phyloP scores from a whole-genome alignment of 2,113 vertebrate genomes.

The Paraplagusia blochii region DNA sequence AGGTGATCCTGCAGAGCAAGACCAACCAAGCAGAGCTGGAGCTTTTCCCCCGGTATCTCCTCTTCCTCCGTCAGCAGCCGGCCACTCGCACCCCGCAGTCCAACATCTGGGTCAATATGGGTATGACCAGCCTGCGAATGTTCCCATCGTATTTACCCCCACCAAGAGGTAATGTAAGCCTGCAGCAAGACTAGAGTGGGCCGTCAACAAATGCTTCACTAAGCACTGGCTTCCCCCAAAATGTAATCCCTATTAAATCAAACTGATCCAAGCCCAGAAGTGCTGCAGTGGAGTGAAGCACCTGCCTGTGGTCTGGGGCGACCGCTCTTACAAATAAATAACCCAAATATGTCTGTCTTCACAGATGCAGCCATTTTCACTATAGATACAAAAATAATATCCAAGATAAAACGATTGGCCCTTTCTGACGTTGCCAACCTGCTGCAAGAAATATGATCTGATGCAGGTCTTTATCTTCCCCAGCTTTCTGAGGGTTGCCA shows the following conservation, averaged over 20 bases:
- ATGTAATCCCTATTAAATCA: constrained; percentile 42
- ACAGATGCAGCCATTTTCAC: constrained; percentile 39
- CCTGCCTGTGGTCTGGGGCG: constrained; percentile 5
- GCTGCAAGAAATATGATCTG: background rate
- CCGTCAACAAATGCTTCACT: constrained; percentile 44
- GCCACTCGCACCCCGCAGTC: constrained; percentile 91
- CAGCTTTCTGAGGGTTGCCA: background rate
- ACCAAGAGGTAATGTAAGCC: constrained; percentile 95
- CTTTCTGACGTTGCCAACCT: too few relatives aligned
- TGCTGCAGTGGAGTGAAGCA: constrained; percentile 21
- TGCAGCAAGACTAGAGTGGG: constrained; percentile 89
- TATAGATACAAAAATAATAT: constrained; percentile 6
- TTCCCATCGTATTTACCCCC: constrained; percentile 89
- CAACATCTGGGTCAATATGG: constrained; percentile 99
- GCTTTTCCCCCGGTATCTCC: constrained; percentile 91
- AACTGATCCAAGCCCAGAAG: constrained; percentile 38
- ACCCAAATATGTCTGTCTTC: constrained; percentile 24
- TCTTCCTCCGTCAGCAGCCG: constrained; percentile 95
- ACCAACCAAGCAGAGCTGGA: constrained; percentile 84
- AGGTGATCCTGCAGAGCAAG: constrained; percentile 91
- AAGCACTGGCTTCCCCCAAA: constrained; percentile 16
- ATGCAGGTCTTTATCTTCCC: background rate
- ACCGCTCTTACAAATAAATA: constrained; percentile 25
- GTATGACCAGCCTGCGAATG: constrained; percentile 99
- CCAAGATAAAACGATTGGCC: background rate